Evolutionary conservation across 2,888 invertebrate genomes (phyloP), one percentile per base, ranked within the genome.

Genomic region (Lepidochrysops patricia): DNA sequence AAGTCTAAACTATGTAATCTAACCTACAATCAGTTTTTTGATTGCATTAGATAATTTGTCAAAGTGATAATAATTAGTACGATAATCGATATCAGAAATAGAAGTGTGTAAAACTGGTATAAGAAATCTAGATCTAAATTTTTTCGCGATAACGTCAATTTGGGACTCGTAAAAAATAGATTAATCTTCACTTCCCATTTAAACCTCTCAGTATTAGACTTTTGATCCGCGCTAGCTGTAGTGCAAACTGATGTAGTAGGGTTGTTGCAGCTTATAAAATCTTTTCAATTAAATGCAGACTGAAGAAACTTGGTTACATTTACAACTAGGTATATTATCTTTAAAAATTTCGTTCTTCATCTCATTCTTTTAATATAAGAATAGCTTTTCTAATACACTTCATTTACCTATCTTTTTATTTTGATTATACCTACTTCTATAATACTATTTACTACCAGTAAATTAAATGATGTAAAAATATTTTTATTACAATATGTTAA

Each of bases 181-280:
- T 19, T 43, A 43, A 19, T 6, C 43, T 43, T 43, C 19, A 43
- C 19, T 43, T 19, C 27, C 27, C 52, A 7, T 52, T 52, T 52
- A 15, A n/a, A 27, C 52, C 52, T 52, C 27, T 27, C 15, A 27
- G 27, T 15, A 27, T 52, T 52, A 52, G 26, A 26, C 15, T 26
- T 26, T 50, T 15, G 27, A 26, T 27, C 52, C 27, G 13, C n/a
- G 27, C 50, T 13, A 6, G 19, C 15, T 9, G 27, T 15, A 52
- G 52, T 52, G 52, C 27, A 15, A 27, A 52, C 52, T 52, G 52
- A 15, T 52, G 50, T 52, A 29, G 13, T 26, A 15, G 27, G 52
- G 2, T 52, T 26, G 50, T 27, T 52, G 23, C 13, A 9, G 52
- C 27, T 52, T 52, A 52, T 15, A 50, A 50, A 52, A 9, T 26